Base-by-base conservation (phyloP, 2,797 vertebrate genomes). In the Bradypus variegatus region DNA sequence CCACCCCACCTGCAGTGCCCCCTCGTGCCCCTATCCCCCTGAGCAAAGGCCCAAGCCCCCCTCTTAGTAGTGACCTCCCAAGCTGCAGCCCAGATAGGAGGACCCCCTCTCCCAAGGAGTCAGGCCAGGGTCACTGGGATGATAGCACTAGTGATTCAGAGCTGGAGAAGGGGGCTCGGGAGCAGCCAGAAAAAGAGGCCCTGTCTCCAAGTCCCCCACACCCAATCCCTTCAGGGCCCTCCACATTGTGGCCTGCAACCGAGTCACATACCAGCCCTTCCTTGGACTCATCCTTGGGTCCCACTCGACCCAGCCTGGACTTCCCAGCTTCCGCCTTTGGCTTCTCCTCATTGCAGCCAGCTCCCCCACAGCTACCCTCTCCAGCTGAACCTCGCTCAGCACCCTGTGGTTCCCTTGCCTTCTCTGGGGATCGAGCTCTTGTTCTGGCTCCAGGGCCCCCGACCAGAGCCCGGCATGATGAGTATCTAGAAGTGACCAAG, bases 401-500 rank as follows among this genome's bases (percentile, higher is more conserved):
- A 90, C 96, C 96, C 93, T 95, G 98, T 88, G 98, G 98, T 92
- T 98, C 98, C 86, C 98, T 98, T 27, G 98, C 98, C 78, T 98
- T 96, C 76, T 98, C 98, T 95, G 98, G 98, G 15, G 98, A 98
- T 93, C 97, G 97, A 87, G 97, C 98, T 14, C 97, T 97, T 83
- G 96, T 97, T 77, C 96, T 97, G 90, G 97, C 83, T 95, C 98
- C 15, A 94, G 96, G 78, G 97, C 96, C 96, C 97, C 92, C 96
- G 91, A 97, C 75, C 77, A 97, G 50, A 94, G 95, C 92, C 97
- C 97, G 7, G 76, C 98, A 98, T 95, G 98, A 99, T 33, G 98
- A 98, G 90, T 99, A 99, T 95, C 96, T 99, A 86, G 98, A 99
- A 96, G 99, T 99, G 78, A 98, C 98, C 21, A 98, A 99, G 96